These are phyloP conservation scores for Drosophila pseudotalamancana DNA, from an alignment of 2,888 invertebrate genomes.

Conservation along the genomic window DNA sequence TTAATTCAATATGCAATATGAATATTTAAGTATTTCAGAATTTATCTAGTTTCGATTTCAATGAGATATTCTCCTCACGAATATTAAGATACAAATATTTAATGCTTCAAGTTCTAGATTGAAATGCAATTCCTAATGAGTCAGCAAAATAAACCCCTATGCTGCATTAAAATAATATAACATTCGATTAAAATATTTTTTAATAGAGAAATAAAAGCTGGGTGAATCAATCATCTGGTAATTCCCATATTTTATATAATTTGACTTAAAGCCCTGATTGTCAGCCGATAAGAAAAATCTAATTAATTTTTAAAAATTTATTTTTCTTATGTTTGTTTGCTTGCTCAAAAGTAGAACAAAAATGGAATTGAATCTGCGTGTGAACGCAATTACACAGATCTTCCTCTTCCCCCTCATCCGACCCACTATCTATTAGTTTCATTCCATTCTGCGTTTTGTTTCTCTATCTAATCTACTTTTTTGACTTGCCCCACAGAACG, in stretches of 20 bases:
- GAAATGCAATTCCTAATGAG: not conserved
- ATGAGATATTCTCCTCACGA: no score
- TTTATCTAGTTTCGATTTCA: no score
- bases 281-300: no score
- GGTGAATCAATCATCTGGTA: no score
- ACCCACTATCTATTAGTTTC: slow-evolving; percentile 1
- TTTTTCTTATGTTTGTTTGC: not conserved
- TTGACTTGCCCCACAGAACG: slow-evolving; percentile 47
- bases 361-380: slow-evolving; percentile 39
- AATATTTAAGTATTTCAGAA: no score
- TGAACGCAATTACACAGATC: slow-evolving; percentile 34
- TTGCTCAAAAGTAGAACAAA: slow-evolving; percentile 11
- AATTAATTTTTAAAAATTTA: not conserved
- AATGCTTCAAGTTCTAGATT: no score
- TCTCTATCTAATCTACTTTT: slow-evolving; percentile 68
- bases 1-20: no score
- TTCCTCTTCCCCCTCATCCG: not conserved
- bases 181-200: slow-evolving; percentile 2
- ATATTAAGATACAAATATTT: no score
- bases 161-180: not conserved
- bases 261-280: no score
- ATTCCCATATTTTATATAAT: no score
- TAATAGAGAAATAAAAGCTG: no score
- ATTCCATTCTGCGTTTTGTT: slow-evolving; percentile 8
- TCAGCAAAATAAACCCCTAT: not conserved